Percentiles rank a stretch among this genome's conserved stretches.
Conservation (phyloP, 2,113 vertebrate genomes). For the Tyto alba region DNA sequence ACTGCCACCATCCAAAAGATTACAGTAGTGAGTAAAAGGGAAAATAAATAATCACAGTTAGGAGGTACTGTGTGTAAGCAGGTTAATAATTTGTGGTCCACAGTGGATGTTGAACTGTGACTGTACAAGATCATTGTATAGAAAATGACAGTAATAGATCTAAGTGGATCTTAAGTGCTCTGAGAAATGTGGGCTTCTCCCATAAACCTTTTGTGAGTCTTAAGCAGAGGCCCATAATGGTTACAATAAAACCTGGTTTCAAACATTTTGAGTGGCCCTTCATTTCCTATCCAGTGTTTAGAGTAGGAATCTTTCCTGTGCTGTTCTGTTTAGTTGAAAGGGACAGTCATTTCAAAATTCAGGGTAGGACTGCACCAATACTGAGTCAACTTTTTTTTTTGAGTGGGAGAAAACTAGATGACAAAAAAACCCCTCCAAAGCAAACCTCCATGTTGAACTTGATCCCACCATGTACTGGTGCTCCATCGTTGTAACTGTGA, state of each 20-base stretch:
- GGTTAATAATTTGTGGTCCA: background rate
- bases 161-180: background rate
- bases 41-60: background rate
- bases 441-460: background rate
- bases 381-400: background rate
- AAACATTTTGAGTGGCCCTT: background rate
- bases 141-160: background rate
- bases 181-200: background rate
- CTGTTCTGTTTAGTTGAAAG: background rate
- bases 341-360: background rate
- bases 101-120: background rate
- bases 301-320: background rate
- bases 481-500: background rate
- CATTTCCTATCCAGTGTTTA: background rate
- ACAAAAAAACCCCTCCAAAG: background rate
- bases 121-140: background rate
- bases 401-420: background rate
- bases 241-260: background rate
- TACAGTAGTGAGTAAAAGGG: background rate
- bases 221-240: background rate
- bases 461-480: background rate
- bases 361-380: background rate
- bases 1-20: background rate
- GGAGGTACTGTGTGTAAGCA: background rate
- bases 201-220: background rate